Conservation (phyloP, 2,888 invertebrate genomes). For the Acanthopleura granulata region DNA sequence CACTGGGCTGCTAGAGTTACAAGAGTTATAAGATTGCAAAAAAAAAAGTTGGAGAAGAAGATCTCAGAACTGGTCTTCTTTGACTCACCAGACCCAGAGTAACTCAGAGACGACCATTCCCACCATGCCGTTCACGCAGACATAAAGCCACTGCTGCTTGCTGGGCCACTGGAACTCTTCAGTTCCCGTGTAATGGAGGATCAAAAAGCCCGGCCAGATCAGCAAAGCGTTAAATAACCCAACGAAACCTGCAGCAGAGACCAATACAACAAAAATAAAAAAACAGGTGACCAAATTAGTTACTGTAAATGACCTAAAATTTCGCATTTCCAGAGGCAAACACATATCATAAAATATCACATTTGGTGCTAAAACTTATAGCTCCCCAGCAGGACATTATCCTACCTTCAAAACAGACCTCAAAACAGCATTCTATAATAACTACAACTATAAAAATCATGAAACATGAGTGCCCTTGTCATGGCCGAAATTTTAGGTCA, state of each 20-base stretch:
- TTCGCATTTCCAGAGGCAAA: not conserved
- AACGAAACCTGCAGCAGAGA: conserved; percentile 83
- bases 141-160: conserved; percentile 82
- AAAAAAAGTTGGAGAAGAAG: too few relatives aligned
- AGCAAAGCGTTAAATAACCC: conserved; percentile 90
- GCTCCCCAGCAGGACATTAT: too few relatives aligned
- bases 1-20: too few relatives aligned
- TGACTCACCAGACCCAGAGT: conserved; percentile 87
- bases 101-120: conserved; percentile 93
- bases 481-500: too few relatives aligned
- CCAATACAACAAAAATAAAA: too few relatives aligned
- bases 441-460: not conserved
- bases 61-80: not conserved
- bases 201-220: conserved; percentile 90
- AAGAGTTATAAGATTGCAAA: too few relatives aligned
- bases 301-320: too few relatives aligned
- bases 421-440: not conserved
- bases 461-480: not conserved
- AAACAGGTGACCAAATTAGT: too few relatives aligned
- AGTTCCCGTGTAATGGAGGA: conserved; percentile 83
- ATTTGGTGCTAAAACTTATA: too few relatives aligned
- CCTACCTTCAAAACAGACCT: too few relatives aligned
- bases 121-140: conserved; percentile 87
- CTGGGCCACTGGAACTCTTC: conserved; percentile 90
- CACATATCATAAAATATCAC: too few relatives aligned